phyloP scores from a whole-genome alignment of 2,888 invertebrate species.

The Eristalis arbustorum region DNA sequence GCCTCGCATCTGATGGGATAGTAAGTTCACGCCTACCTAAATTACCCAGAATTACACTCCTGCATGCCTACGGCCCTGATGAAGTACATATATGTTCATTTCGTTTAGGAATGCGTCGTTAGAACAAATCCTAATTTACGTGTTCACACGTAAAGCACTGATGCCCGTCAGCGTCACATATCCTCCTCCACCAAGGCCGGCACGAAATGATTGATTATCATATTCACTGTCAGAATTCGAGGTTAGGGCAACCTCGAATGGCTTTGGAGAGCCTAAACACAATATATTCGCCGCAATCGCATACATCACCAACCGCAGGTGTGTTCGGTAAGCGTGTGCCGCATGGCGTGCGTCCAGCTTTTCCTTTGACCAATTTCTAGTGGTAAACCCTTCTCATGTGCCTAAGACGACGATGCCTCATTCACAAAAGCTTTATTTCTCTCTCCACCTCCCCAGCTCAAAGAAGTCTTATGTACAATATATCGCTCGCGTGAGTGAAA shows the following conservation, averaged over 20 bases:
- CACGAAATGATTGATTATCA: constrained; percentile 63
- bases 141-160: background rate
- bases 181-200: constrained; percentile 15
- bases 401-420: constrained; percentile 7
- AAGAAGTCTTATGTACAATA: too few relatives aligned
- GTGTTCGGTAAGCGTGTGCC: background rate
- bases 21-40: background rate
- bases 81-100: background rate
- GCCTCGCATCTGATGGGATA: background rate
- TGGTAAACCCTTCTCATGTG: background rate
- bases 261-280: constrained; percentile 4
- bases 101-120: background rate
- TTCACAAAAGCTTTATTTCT: constrained; percentile 48
- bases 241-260: constrained; percentile 57
- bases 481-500: background rate
- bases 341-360: constrained; percentile 35
- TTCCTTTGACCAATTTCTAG: background rate
- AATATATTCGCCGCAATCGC: constrained; percentile 6
- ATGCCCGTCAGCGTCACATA: constrained; percentile 33
- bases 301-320: constrained; percentile 50
- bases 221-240: constrained; percentile 54
- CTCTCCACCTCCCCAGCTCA: background rate
- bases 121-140: background rate
- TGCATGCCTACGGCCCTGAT: background rate
- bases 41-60: background rate